Percentiles rank a stretch among this genome's conserved stretches.
These are phyloP conservation scores for Drosophila prolongata DNA, from an alignment of 2,888 invertebrate genomes.

Conservation along the genomic window DNA sequence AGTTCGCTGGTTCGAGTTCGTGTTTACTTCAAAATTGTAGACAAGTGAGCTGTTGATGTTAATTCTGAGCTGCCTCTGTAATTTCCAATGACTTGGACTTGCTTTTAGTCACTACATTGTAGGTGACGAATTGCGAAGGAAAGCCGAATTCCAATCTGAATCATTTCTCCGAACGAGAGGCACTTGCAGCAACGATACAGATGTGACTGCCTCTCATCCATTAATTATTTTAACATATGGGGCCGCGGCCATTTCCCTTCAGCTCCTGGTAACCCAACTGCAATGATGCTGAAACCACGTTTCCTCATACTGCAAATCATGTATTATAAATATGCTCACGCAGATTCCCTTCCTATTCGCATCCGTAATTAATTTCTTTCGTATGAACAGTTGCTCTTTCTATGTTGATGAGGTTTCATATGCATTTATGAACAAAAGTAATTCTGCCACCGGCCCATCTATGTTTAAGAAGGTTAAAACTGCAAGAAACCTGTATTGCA, in stretches of 20 bases:
- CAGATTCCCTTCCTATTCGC: constrained; percentile 36
- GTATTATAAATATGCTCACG: constrained; percentile 28
- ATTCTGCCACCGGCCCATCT: background rate
- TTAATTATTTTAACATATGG: constrained; percentile 46
- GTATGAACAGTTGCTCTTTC: background rate
- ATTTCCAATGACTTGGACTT: background rate
- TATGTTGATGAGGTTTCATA: background rate
- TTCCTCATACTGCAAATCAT: constrained; percentile 16
- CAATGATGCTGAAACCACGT: constrained; percentile 9
- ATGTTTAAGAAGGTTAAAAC: too few relatives aligned
- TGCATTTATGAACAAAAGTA: background rate
- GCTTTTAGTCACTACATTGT: background rate
- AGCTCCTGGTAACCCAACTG: background rate
- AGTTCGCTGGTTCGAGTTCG: constrained; percentile 3
- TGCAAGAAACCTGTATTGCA: too few relatives aligned
- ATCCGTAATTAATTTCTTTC: constrained; percentile 52
- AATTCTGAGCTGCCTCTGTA: background rate
- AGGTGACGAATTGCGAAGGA: background rate
- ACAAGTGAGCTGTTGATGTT: background rate
- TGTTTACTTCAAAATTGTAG: background rate
- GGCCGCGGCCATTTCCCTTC: background rate
- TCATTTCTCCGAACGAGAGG: constrained; percentile 8
- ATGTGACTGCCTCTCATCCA: constrained; percentile 32
- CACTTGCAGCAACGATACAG: constrained; percentile 16
- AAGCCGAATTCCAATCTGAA: constrained; percentile 1